Evolutionary conservation across 2,113 vertebrate species (phyloP).

Genomic region (Hyperopisus bebe): DNA sequence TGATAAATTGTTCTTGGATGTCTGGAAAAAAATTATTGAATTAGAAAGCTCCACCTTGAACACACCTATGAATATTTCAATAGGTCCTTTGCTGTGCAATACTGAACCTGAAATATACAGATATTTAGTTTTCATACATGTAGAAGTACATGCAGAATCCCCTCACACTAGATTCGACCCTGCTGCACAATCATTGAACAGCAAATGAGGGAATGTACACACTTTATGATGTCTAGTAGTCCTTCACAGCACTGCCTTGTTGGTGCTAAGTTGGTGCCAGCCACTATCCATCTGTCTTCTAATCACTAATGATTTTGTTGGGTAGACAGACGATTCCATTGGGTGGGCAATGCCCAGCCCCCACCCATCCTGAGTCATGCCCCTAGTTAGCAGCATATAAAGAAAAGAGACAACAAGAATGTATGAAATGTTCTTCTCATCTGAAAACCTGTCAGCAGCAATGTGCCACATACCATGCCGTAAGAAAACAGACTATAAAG

Average conservation of each 20-base stretch:
- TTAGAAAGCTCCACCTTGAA: not conserved
- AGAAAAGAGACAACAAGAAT: not conserved
- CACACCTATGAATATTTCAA: not conserved
- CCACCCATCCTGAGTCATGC: not conserved
- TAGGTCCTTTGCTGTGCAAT: not conserved
- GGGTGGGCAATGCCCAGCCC: not conserved
- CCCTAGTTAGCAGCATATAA: not conserved
- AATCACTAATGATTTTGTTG: not conserved
- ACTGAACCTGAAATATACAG: not conserved
- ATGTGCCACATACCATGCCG: not conserved
- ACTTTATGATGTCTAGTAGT: not conserved
- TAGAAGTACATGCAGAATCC: not conserved
- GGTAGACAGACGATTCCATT: not conserved
- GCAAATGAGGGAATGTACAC: not conserved
- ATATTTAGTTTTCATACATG: not conserved
- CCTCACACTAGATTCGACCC: not conserved
- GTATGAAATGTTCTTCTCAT: not conserved
- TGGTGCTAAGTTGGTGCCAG: not conserved
- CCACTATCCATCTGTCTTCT: not conserved
- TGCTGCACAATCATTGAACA: not conserved
- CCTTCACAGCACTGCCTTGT: not conserved
- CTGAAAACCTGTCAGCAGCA: not conserved
- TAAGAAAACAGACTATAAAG: not conserved
- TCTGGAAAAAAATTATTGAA: not conserved
- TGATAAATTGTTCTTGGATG: not conserved